Base-by-base conservation (phyloP, 2,797 vertebrate genomes). In the Cyprinodon diabolis region DNA sequence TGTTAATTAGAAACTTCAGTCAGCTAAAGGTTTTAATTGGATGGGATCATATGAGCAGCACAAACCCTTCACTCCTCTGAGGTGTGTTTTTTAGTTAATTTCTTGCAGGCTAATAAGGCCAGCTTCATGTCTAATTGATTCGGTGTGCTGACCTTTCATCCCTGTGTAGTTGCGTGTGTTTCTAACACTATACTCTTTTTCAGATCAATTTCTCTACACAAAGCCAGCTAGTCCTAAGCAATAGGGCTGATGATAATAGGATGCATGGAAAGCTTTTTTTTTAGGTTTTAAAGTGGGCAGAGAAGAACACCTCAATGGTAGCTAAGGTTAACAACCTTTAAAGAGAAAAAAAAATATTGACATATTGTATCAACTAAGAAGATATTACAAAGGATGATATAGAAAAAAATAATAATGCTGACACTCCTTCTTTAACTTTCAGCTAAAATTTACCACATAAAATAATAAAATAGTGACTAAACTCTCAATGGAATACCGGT, bases 11-110 rank as follows among this genome's bases (percentile, higher is more conserved):
- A 89, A 81, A 74, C 54, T 80, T 73, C 37, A 47, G 57, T 43
- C 71, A 82, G 65, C 63, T 72, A 70, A 83, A 80, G 58, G 71
- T 75, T 83, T 76, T 86, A 89, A 89, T 80, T 86, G 81, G 84
- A 79, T 5, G 4, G 55, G 63, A 76, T 82, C 66, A 68, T 57
- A 40, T 19, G 69, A 14, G 23, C 54, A 77, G 66, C 45, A n/a
- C 1, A 0, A 62, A 17, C 72, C 54, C 75, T 66, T 73, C 30
- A 81, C 71, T 72, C 60, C 68, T 72, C 62, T 43, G 19, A 65
- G 12, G 43, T 3, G 58, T 43, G 63, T 55, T 87, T 75, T 75
- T 73, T 6, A 66, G 35, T 71, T 76, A 81, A 57, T 23, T 75
- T 49, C 51, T 72, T 66, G 54, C 69, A 81, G 77, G 70, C 83